These are phyloP conservation scores for Cryptus armator DNA, from an alignment of 2,888 invertebrate genomes.

Conservation along the genomic window DNA sequence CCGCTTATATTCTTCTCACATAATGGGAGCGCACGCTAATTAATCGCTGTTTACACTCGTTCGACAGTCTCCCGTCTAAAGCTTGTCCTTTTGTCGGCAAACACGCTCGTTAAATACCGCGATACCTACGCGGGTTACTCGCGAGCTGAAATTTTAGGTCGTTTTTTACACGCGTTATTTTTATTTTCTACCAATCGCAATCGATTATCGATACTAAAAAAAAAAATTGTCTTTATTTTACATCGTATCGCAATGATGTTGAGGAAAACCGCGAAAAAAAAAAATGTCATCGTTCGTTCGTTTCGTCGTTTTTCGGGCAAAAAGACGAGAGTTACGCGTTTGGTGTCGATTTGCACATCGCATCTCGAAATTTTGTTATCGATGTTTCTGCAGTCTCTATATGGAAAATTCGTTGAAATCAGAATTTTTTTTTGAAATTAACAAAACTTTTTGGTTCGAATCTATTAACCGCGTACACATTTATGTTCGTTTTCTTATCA, in stretches of 20 bases:
- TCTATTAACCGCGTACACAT: neutral
- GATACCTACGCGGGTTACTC: constrained; percentile 8
- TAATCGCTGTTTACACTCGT: constrained; percentile 79
- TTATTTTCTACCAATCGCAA: constrained; percentile 35
- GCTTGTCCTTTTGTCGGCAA: constrained; percentile 68
- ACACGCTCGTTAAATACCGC: constrained; percentile 64
- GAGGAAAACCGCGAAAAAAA: too few relatives aligned
- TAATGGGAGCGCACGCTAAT: constrained; percentile 77
- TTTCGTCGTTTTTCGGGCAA: too few relatives aligned
- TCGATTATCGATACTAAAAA: constrained; percentile 21
- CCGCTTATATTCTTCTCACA: constrained; percentile 63
- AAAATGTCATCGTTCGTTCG: too few relatives aligned
- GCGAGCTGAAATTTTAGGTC: neutral
- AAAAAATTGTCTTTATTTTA: neutral
- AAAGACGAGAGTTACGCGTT: too few relatives aligned
- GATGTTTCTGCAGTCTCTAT: too few relatives aligned
- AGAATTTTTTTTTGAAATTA: neutral
- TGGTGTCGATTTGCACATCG: too few relatives aligned
- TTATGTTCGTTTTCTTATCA: neutral
- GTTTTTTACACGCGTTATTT: neutral
- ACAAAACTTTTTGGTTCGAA: neutral
- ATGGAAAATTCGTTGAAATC: too few relatives aligned
- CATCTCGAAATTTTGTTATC: too few relatives aligned
- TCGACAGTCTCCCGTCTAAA: constrained; percentile 62
- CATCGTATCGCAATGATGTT: neutral